phyloP scores from a whole-genome alignment of 2,888 invertebrate genomes.

The Scaptomyza reducta region DNA sequence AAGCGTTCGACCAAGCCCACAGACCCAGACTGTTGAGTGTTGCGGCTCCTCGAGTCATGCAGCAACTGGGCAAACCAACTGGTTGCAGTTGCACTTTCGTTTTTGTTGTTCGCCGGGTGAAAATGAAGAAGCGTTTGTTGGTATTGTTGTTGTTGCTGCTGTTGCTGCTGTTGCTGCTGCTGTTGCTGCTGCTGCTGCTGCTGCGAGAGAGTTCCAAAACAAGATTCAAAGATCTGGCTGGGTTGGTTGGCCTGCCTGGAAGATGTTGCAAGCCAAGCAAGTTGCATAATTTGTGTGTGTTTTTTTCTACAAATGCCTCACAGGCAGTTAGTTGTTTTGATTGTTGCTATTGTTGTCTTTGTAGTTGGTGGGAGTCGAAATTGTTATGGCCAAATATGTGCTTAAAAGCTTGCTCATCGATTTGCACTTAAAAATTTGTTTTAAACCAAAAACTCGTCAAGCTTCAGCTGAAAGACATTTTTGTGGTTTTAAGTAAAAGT shows the following conservation, averaged over 20 bases:
- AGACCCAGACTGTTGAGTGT: constrained; percentile 41
- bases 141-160: constrained; percentile 19
- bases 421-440: constrained; percentile 56
- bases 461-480: constrained; percentile 52
- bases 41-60: constrained; percentile 22
- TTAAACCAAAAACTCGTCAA: constrained; percentile 26
- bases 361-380: constrained; percentile 59
- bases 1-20: constrained; percentile 73
- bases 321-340: constrained; percentile 11
- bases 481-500: constrained; percentile 45
- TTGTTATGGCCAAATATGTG: constrained; percentile 34
- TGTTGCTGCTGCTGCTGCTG: constrained; percentile 14
- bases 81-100: constrained; percentile 72
- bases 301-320: constrained; percentile 44
- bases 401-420: constrained; percentile 57
- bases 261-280: constrained; percentile 72
- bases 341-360: constrained; percentile 16
- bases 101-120: constrained; percentile 68
- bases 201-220: constrained; percentile 59
- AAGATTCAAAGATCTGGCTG: constrained; percentile 58
- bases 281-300: constrained; percentile 63
- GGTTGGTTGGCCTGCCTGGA: constrained; percentile 44
- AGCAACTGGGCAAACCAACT: constrained; percentile 62
- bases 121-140: constrained; percentile 75
- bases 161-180: constrained; percentile 51